Base-by-base conservation (phyloP, 2,888 invertebrate species). In the Acronicta psi region DNA sequence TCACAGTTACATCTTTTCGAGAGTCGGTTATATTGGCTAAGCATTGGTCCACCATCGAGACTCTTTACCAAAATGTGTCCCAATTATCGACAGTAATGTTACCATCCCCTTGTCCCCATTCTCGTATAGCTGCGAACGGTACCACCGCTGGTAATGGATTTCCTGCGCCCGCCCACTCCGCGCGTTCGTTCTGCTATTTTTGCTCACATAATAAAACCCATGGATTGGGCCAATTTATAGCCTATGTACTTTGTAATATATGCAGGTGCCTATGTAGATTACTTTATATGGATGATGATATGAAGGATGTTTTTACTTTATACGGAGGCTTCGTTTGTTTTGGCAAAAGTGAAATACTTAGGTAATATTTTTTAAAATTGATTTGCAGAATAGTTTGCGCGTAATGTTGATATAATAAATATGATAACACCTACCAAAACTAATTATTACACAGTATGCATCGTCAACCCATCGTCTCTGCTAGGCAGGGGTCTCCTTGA, bases 111-210 rank as follows among this genome's bases (percentile, higher is more conserved):
- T 36, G 29, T 43, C 25, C 43, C 25, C 25, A 13, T 29, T 43
- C 17, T 10, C 36, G 14, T 37, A 42, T 23, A 49, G 49, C 63
- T 74, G 54, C 70, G 69, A 69, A 65, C 62, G 68, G 70, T 80
- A 74, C 69, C 72, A 73, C 75, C 55, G 73, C 59, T 51, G 67
- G 85, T 89, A 89, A 89, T 89, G 88, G 87, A 87, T 86, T 86
- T 84, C 88, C 88, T 83, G 80, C 73, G 74, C 77, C 83, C 83
- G 76, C 83, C 84, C 80, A 80, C 81, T 73, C 64, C 51, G 67
- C 54, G 69, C 72, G 74, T 76, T 78, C 81, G 80, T 79, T 80
- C 81, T 78, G 81, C 78, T 83, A 85, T 86, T 87, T 84, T 83
- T 80, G 79, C 77, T 74, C 74, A 73, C 73, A 78, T 77, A 75